Evolutionary conservation across 2,113 vertebrate genomes (phyloP).

Genomic region (Oophaga pumilio): DNA sequence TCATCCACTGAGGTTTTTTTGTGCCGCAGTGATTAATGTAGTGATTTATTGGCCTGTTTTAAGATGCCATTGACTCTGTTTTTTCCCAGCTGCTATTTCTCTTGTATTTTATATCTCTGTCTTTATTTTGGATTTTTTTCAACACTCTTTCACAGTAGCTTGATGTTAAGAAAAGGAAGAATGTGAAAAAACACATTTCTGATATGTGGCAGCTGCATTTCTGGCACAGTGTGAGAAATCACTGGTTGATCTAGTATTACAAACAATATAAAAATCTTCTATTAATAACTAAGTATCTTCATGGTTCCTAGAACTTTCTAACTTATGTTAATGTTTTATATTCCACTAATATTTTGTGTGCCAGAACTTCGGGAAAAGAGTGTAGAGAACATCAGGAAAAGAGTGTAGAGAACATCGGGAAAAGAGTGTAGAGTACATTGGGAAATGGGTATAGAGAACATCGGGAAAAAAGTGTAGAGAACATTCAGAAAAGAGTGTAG

Average conservation of each 20-base stretch:
- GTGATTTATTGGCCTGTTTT: conserved; percentile 83
- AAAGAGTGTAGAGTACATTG: too few species aligned
- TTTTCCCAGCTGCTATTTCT: conserved; percentile 88
- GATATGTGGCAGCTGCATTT: conserved; percentile 77
- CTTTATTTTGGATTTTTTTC: conserved; percentile 89
- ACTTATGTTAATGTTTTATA: background rate
- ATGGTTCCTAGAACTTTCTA: conserved; percentile 59
- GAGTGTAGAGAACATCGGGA: too few species aligned
- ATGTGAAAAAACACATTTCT: conserved; percentile 51
- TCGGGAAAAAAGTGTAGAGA: too few species aligned
- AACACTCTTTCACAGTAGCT: conserved; percentile 84
- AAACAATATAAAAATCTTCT: conserved; percentile 67
- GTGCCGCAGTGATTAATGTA: conserved; percentile 79
- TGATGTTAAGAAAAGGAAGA: conserved; percentile 62
- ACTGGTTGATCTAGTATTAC: conserved; percentile 70
- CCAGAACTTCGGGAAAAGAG: background rate
- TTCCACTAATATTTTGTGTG: background rate
- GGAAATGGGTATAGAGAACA: too few species aligned
- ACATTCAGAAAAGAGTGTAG: too few species aligned
- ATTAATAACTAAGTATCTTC: conserved; percentile 76
- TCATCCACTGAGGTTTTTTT: conserved; percentile 71
- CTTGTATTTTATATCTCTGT: conserved; percentile 73
- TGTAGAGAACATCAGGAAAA: too few species aligned
- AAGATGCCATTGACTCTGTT: conserved; percentile 78
- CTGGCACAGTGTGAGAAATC: conserved; percentile 76